Evolutionary conservation across 2,797 vertebrate genomes (phyloP).

Genomic region (Hippopotamyrus pictus): DNA sequence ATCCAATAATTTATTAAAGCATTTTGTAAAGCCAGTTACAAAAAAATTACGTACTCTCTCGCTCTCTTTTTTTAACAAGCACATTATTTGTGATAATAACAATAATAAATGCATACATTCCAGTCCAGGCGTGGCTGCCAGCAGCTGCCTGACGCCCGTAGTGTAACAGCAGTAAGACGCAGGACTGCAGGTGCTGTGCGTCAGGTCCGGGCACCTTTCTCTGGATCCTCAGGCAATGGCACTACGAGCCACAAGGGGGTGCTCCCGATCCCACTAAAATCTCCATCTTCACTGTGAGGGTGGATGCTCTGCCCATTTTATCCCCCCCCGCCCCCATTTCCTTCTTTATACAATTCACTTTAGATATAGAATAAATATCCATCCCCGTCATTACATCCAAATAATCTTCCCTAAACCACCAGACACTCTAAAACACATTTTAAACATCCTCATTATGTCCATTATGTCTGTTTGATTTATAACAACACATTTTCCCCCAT

Average conservation of each 20-base stretch:
- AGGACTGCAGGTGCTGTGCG: slow-evolving; percentile 34
- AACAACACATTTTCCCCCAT: slow-evolving; percentile 20
- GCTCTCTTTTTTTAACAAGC: slow-evolving; percentile 60
- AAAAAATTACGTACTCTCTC: slow-evolving; percentile 49
- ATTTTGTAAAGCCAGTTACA: slow-evolving; percentile 87
- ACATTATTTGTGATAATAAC: slow-evolving; percentile 60
- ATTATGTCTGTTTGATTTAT: slow-evolving; percentile 29
- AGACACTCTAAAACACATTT: slow-evolving; percentile 28
- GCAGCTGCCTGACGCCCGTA: slow-evolving; percentile 69
- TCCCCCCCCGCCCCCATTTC: neutral
- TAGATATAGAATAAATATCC: slow-evolving; percentile 60
- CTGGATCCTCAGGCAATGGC: neutral
- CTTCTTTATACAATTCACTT: slow-evolving; percentile 23
- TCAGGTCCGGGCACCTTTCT: neutral
- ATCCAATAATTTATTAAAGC: slow-evolving; percentile 93
- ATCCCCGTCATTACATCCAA: slow-evolving; percentile 20
- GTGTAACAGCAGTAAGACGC: slow-evolving; percentile 46
- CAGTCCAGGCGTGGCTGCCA: slow-evolving; percentile 73
- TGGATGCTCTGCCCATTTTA: neutral
- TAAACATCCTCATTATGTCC: slow-evolving; percentile 37
- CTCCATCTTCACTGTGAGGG: neutral
- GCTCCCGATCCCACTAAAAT: neutral
- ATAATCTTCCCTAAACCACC: slow-evolving; percentile 27
- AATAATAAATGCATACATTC: slow-evolving; percentile 53
- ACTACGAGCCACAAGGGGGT: neutral